A percentile compares a stretch with the other conserved stretches of the same genome.
Conservation (phyloP, 2,113 vertebrate genomes). For the Willisornis vidua region DNA sequence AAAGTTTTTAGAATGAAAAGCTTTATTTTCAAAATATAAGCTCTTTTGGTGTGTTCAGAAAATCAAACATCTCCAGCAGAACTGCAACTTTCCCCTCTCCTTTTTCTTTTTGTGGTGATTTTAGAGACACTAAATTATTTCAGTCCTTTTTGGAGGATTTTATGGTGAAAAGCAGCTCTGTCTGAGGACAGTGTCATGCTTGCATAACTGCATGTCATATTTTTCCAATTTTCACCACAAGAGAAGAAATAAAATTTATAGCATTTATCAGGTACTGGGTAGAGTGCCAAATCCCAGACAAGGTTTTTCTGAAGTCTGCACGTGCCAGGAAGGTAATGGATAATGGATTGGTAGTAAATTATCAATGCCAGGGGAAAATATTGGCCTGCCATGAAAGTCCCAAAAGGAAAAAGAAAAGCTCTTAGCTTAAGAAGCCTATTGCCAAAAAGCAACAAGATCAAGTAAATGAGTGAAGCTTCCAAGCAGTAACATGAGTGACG, state of each 20-base stretch:
- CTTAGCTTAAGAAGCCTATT: neutral
- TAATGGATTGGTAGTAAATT: constrained; percentile 38
- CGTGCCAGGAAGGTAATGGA: constrained; percentile 3
- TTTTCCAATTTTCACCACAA: constrained; percentile 21
- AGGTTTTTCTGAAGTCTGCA: constrained; percentile 17
- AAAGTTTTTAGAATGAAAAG: neutral
- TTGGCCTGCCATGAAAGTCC: neutral
- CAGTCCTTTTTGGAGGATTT: neutral
- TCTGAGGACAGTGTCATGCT: neutral
- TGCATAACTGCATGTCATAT: neutral
- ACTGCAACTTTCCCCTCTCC: neutral
- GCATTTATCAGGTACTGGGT: neutral
- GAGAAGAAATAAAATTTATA: constrained; percentile 17
- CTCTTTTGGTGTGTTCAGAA: neutral
- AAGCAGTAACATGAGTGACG: neutral
- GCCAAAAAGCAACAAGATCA: constrained; percentile 6
- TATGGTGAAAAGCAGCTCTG: neutral
- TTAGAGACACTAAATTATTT: neutral
- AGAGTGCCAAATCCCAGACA: neutral
- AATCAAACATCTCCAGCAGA: neutral
- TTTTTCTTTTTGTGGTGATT: neutral
- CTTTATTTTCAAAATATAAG: neutral
- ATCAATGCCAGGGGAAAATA: neutral
- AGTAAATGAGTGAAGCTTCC: neutral
- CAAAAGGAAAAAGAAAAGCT: neutral